Base-by-base conservation (phyloP, 2,797 vertebrate genomes). In the Spondyliosoma cantharus region DNA sequence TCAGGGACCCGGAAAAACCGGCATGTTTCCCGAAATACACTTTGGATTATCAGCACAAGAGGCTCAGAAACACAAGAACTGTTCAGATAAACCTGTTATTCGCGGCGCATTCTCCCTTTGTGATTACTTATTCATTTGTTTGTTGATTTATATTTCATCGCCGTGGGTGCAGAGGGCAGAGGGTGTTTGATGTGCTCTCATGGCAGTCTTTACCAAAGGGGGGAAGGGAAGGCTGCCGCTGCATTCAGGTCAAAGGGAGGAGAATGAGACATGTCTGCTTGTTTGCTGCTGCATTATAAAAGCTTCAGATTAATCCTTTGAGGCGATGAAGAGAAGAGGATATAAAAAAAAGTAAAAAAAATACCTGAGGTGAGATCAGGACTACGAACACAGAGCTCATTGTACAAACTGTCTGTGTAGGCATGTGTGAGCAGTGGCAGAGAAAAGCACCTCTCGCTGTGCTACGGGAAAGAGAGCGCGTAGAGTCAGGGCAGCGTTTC, bases 111-210 rank as follows among this genome's bases (percentile, higher is more conserved):
- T 80, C 89, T 88, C 29, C 73, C 78, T 64, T 72, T 78, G 78
- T 86, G 81, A 91, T 94, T 64, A 91, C 87, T 93, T 90, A 94
- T 94, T 95, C 77, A 94, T 91, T 85, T 92, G 91, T 93, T 90
- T 92, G 91, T 89, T 93, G 91, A 90, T 92, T 91, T 91, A 89
- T 93, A 87, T 94, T 93, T 91, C 87, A 91, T 91, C 80, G 85
- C 90, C 82, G 87, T 37, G 5, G 86, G 88, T 87, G 84, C 85
- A 90, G 84, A 87, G 88, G 90, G 88, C 85, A 86, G 37, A 37
- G 37, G 86, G 82, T 78, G 87, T 91, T 92, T 92, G 89, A 91
- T 90, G 78, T 76, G 82, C 68, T 92, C 88, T 87, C 83, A 61
- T 74, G 78, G 78, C 83, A 84, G 81, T 81, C 81, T 83, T 89